phyloP scores from a whole-genome alignment of 1,140 invertebrate genomes.

The Cherax quadricarinatus region DNA sequence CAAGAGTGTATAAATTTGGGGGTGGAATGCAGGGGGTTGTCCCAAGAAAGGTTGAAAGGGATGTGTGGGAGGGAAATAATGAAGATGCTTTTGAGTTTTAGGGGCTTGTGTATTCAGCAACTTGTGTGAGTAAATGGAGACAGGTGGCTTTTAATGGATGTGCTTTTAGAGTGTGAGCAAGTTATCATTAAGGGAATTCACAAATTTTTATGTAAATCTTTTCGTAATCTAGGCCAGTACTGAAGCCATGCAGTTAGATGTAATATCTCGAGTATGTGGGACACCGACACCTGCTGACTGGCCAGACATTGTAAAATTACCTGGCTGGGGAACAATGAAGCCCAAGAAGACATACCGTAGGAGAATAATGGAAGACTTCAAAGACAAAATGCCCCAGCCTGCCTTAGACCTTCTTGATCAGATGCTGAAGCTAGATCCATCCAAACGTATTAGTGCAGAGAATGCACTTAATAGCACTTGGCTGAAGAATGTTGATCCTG shows the following conservation, averaged over 20 bases:
- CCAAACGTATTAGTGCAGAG: conserved; percentile 94
- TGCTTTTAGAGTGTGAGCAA: no score
- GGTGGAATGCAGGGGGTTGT: no score
- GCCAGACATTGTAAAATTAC: conserved; percentile 97
- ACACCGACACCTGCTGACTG: conserved; percentile 97
- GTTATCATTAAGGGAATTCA: no score
- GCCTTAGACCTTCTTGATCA: conserved; percentile 96
- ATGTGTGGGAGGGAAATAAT: no score
- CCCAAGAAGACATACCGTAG: conserved; percentile 94
- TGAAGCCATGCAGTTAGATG: conserved; percentile 95
- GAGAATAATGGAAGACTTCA: conserved; percentile 93
- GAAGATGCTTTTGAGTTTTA: no score
- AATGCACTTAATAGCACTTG: conserved; percentile 96
- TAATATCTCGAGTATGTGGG: conserved; percentile 96
- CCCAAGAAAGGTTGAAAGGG: no score
- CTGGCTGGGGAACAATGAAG: conserved; percentile 93
- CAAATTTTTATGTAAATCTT: not conserved
- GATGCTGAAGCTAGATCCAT: conserved; percentile 97
- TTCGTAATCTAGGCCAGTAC: conserved; percentile 59
- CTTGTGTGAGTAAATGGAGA: no score
- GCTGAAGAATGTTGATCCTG: conserved; percentile 93
- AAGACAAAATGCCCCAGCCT: conserved; percentile 88
- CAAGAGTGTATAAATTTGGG: no score
- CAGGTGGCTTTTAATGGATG: no score
- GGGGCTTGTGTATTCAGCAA: no score